Conservation (phyloP, 2,797 vertebrate species). For the Chelidonichthys spinosus region DNA sequence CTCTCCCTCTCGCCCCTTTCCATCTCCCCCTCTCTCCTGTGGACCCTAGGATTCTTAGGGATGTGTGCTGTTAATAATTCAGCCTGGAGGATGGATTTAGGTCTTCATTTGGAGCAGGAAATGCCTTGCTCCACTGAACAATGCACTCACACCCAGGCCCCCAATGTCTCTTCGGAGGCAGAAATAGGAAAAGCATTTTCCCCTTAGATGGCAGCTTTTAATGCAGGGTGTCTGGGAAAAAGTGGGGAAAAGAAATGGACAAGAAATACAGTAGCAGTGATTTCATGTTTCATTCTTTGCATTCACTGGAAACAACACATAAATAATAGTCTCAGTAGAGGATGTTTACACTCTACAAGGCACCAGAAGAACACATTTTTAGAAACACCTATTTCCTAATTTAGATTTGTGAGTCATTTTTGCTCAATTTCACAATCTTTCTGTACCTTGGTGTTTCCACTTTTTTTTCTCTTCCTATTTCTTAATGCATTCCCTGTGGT, state of each 20-base stretch:
- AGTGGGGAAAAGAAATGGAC: slow-evolving; percentile 39
- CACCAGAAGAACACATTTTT: slow-evolving; percentile 38
- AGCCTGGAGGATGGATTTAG: slow-evolving; percentile 71
- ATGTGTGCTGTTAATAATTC: slow-evolving; percentile 80
- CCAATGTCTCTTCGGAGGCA: slow-evolving; percentile 55
- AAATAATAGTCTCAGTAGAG: not conserved
- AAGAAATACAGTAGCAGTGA: slow-evolving; percentile 41
- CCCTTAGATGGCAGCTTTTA: slow-evolving; percentile 50
- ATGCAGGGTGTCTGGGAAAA: slow-evolving; percentile 43
- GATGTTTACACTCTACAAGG: slow-evolving; percentile 15
- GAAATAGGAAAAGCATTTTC: slow-evolving; percentile 57
- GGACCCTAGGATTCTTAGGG: slow-evolving; percentile 48
- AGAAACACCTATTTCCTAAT: slow-evolving; percentile 13
- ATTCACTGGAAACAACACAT: slow-evolving; percentile 35
- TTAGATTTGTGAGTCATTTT: slow-evolving; percentile 51
- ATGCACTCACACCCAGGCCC: slow-evolving; percentile 60
- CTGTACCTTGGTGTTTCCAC: slow-evolving; percentile 33
- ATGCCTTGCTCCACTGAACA: slow-evolving; percentile 73
- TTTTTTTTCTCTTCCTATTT: slow-evolving; percentile 27
- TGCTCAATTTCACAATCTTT: slow-evolving; percentile 43
- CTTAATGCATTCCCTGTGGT: slow-evolving; percentile 66
- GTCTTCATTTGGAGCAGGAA: slow-evolving; percentile 75
- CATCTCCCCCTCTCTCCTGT: slow-evolving; percentile 31
- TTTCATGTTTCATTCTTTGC: slow-evolving; percentile 52
- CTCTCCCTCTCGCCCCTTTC: slow-evolving; percentile 6